Evolutionary conservation across 2,113 vertebrate genomes (phyloP).

Genomic region (Sisor rabdophorus): DNA sequence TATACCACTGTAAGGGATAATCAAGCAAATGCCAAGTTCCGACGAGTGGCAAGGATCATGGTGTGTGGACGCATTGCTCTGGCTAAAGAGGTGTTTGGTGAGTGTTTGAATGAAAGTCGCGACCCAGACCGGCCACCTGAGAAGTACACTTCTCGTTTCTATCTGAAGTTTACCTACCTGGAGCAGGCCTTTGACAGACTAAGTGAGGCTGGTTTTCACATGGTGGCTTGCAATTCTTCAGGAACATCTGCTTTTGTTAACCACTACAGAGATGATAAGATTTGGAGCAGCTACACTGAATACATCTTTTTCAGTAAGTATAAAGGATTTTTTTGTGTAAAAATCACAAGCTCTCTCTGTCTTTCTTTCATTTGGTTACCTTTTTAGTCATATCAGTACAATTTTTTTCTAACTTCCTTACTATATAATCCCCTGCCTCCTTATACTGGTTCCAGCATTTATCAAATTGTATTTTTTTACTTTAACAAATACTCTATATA

Average conservation of each 20-base stretch:
- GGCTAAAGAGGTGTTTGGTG: conserved; percentile 84
- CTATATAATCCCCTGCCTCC: background rate
- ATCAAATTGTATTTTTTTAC: background rate
- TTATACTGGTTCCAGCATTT: background rate
- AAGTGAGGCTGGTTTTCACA: conserved; percentile 78
- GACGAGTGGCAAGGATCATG: conserved; percentile 83
- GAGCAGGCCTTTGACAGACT: conserved; percentile 86
- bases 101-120: conserved; percentile 83
- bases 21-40: conserved; percentile 82
- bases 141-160: conserved; percentile 87
- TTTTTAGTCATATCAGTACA: background rate
- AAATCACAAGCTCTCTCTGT: background rate
- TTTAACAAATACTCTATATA: background rate
- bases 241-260: conserved; percentile 76
- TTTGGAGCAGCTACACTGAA: conserved; percentile 88
- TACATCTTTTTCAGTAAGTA: conserved; percentile 89
- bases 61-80: conserved; percentile 82
- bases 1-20: conserved; percentile 78
- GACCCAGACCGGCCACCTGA: conserved; percentile 83
- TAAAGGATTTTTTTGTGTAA: background rate
- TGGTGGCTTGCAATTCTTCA: conserved; percentile 77
- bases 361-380: background rate
- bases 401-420: background rate
- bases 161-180: conserved; percentile 86
- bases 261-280: conserved; percentile 84